Evolutionary conservation across 1,140 invertebrate species (phyloP).

Genomic region (Hypothenemus hampei): DNA sequence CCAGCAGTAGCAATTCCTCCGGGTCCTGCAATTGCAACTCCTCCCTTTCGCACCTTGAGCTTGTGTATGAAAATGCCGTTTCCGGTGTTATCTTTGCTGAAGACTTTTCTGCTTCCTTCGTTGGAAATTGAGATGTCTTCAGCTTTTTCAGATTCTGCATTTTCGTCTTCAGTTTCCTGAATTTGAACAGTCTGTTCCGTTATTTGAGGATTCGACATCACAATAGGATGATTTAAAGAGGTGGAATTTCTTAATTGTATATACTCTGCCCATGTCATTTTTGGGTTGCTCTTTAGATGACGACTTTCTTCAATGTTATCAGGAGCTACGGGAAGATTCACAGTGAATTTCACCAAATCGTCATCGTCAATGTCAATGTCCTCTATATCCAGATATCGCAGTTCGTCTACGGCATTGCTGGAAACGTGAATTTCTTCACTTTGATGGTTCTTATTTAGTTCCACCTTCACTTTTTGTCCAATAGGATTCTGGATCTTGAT

Average conservation of each 20-base stretch:
- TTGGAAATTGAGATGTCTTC: constrained; percentile 33
- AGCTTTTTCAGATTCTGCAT: constrained; percentile 24
- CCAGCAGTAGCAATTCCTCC: constrained; percentile 68
- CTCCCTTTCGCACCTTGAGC: constrained; percentile 61
- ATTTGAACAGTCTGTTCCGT: constrained; percentile 21
- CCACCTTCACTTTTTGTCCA: neutral
- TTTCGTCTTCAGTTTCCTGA: constrained; percentile 30
- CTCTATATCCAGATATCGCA: constrained; percentile 31
- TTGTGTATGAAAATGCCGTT: constrained; percentile 60
- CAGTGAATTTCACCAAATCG: constrained; percentile 15
- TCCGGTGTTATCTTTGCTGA: constrained; percentile 41
- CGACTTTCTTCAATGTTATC: constrained; percentile 2
- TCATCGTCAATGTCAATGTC: constrained; percentile 30
- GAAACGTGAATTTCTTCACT: neutral
- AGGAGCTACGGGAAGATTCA: constrained; percentile 9
- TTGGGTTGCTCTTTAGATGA: constrained; percentile 8
- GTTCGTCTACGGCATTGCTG: neutral
- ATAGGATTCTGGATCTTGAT: constrained; percentile 10
- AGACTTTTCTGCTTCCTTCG: constrained; percentile 34
- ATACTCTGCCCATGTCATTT: constrained; percentile 14
- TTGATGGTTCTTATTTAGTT: constrained; percentile 7
- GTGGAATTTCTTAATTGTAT: neutral
- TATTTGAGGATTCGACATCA: neutral
- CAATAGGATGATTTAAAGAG: neutral
- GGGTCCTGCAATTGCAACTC: constrained; percentile 68